Evolutionary conservation across 2,797 vertebrate species (phyloP), one percentile per base, ranked within the genome.

Genomic region (Huso huso): DNA sequence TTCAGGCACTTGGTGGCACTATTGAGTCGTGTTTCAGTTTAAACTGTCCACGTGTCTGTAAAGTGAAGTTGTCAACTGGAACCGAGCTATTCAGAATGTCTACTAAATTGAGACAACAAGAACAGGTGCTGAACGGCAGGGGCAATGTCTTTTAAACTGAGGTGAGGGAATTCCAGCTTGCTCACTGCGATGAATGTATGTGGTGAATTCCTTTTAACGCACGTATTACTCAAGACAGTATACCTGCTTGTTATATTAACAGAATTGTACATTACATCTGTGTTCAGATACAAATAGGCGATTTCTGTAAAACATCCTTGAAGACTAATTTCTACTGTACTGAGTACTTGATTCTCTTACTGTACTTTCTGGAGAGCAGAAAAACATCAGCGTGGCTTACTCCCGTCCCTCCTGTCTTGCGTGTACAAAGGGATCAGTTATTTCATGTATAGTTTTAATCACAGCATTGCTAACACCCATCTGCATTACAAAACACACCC

Each of bases 101-200:
- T 58, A 10, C 12, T 6, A 58, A 58, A 58, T 58, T 11, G 13
- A 58, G 55, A 58, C 68, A 69, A 74, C 66, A 74, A 71, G 72
- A 66, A 10, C 74, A 71, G 77, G 62, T 23, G 78, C 78, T 79
- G 72, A 23, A 15, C 18, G 15, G 8, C 61, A 69, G 70, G 77
- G 73, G 78, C 2, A 37, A 37, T 37, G 83, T 83, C 80, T 83
- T 73, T 63, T 6, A 7, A 61, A 70, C 76, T 73, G 75, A 74
- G 79, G 73, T 53, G 52, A 8, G 52, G 52, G 52, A 53, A 53
- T 8, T 53, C 8, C 12, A 12, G 84, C 81, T 69, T 61, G 75
- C 59, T 78, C 79, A 83, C 82, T 82, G 82, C 80, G 82, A 80
- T 72, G 69, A 69, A 76, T 67, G 63, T 79, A 52, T 64, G 12